Base-by-base conservation (phyloP, 2,113 vertebrate genomes). In the Sclerurus mexicanus region DNA sequence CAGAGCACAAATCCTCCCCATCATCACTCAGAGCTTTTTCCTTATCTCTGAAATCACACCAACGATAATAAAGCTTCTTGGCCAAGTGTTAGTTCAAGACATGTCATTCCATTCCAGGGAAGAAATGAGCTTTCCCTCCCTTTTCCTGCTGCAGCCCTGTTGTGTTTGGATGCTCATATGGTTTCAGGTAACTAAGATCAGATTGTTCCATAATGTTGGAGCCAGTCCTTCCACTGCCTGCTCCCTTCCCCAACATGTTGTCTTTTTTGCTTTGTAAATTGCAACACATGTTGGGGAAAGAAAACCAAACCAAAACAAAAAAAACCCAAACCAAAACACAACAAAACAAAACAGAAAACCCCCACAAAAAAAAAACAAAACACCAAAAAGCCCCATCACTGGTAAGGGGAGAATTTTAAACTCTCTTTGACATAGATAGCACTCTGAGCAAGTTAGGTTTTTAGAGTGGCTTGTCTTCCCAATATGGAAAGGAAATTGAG, bases 21-120 rank as follows among this genome's bases (percentile, higher is more conserved):
- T 72, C 60, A 85, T 23, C 59, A 72, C 85, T 93, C 95, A 64
- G 47, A 90, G 14, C 14, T 68, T 89, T 95, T 89, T 52, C 64
- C 30, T 88, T 93, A 8, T 52, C 63, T 39, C 76, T 90, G 96
- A 96, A 94, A 89, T 95, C 52, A 83, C 49, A 90, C 88, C 79
- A 93, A 89, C 28, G 89, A 73, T 58, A 93, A 89, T 33, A 96
- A 90, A 89, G 49, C 28, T 78, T 55, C 68, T 63, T 53, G 44
- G 73, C 73, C 66, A 92, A 92, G 49, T 56, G 50, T 89, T 86
- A 84, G 44, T 87, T 79, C 73, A 62, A 87, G 76, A 67, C 19
- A 63, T 81, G 49, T 86, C 44, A 75, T 90, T 86, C 69, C 37
- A 53, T 84, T 90, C 62, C 64, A 81, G 68, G 47, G 68, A 59